Evolutionary conservation across 2,797 vertebrate genomes (phyloP).

Genomic region (Sebastolobus alascanus): DNA sequence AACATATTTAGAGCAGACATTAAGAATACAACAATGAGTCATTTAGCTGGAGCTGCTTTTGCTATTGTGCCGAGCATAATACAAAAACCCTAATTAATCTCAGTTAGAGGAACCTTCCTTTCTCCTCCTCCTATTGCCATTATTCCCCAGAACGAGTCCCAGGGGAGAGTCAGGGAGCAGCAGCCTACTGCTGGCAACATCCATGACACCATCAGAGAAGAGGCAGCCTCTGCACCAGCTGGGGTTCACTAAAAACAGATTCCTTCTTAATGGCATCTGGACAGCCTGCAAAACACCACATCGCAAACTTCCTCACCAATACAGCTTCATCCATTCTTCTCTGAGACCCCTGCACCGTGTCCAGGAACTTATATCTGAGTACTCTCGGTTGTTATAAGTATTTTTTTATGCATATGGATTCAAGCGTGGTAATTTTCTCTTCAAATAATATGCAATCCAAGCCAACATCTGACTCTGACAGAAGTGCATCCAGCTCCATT

Average conservation of each 20-base stretch:
- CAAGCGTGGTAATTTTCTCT: slow-evolving; percentile 13
- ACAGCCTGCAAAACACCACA: slow-evolving; percentile 35
- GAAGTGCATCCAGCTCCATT: slow-evolving; percentile 44
- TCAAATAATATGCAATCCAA: slow-evolving; percentile 15
- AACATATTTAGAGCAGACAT: slow-evolving; percentile 75
- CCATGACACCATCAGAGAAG: slow-evolving; percentile 64
- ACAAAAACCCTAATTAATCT: slow-evolving; percentile 84
- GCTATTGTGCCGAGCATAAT: slow-evolving; percentile 79
- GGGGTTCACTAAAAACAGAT: slow-evolving; percentile 66
- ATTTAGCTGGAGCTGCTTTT: slow-evolving; percentile 73
- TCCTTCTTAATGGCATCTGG: slow-evolving; percentile 68
- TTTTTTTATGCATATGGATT: slow-evolving; percentile 15
- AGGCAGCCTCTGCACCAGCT: slow-evolving; percentile 70
- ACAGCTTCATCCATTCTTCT: slow-evolving; percentile 24
- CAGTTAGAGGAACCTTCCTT: slow-evolving; percentile 76
- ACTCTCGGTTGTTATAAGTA: not conserved
- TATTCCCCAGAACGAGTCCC: slow-evolving; percentile 78
- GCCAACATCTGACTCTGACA: slow-evolving; percentile 25
- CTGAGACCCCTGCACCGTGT: slow-evolving; percentile 3
- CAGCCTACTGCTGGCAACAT: slow-evolving; percentile 73
- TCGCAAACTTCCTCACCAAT: slow-evolving; percentile 35
- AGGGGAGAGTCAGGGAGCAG: slow-evolving; percentile 69
- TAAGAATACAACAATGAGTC: slow-evolving; percentile 75
- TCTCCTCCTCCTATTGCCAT: slow-evolving; percentile 69
- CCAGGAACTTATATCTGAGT: not conserved